Evolutionary conservation across 2,888 invertebrate genomes (phyloP).

Genomic region (Idaea dimidiata): DNA sequence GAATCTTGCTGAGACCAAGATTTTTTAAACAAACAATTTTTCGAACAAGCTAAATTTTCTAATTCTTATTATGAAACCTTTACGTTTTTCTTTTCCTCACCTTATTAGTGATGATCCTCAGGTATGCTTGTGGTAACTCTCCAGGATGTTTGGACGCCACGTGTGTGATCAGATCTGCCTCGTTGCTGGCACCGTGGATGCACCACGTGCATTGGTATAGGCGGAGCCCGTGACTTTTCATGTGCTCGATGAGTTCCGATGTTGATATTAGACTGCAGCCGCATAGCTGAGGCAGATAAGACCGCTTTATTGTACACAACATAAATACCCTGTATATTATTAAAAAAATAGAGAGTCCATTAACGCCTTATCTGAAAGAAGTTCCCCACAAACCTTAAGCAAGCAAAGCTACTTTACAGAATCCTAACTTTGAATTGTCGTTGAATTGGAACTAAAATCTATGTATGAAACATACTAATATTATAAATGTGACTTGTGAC

Average conservation of each 20-base stretch:
- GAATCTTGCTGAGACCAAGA: no score
- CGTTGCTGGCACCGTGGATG: conserved; percentile 58
- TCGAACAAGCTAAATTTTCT: not conserved
- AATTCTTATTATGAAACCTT: not conserved
- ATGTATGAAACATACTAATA: no score
- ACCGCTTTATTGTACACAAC: no score
- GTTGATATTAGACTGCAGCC: conserved; percentile 32
- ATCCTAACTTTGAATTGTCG: no score
- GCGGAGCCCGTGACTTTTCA: conserved; percentile 62
- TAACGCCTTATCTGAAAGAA: no score
- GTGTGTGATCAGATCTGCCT: conserved; percentile 57
- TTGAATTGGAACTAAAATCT: no score
- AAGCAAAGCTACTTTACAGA: no score
- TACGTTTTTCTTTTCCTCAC: conserved; percentile 32
- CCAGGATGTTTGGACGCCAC: conserved; percentile 64
- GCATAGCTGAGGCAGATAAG: conserved; percentile 45
- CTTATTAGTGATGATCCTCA: conserved; percentile 60
- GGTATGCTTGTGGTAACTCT: conserved; percentile 61
- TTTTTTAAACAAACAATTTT: no score
- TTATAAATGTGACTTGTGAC: no score
- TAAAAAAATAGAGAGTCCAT: no score
- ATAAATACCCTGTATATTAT: no score
- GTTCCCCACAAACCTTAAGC: no score
- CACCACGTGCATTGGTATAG: conserved; percentile 73
- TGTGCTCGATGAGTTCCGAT: conserved; percentile 53